Percentiles rank a stretch among this genome's conserved stretches.
Evolutionary conservation across 2,797 vertebrate species (phyloP).

Genomic region (Betta splendens): DNA sequence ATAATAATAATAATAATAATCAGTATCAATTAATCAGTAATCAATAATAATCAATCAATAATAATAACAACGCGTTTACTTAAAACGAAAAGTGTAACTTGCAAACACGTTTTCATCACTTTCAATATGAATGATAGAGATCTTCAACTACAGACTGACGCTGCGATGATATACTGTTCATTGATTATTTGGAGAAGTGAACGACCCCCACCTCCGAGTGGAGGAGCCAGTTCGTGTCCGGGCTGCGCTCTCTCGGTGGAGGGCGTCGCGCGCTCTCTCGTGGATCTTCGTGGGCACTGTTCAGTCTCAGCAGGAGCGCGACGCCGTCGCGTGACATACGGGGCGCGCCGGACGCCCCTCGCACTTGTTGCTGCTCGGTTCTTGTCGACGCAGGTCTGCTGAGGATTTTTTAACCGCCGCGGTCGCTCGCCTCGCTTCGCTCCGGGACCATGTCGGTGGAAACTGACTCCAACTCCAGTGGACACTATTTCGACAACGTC

Average conservation of each 20-base stretch:
- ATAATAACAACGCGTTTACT: too few species aligned
- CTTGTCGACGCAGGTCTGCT: neutral
- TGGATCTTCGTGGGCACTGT: slow-evolving; percentile 41
- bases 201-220: neutral
- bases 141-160: too few species aligned
- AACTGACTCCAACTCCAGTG: slow-evolving; percentile 64
- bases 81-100: too few species aligned
- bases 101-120: too few species aligned
- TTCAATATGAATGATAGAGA: too few species aligned
- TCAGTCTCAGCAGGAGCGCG: slow-evolving; percentile 3
- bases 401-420: slow-evolving; percentile 44
- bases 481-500: slow-evolving; percentile 56
- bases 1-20: too few species aligned
- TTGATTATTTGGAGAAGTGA: neutral
- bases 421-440: slow-evolving; percentile 7
- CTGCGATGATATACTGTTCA: neutral
- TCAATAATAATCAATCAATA: too few species aligned
- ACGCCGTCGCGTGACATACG: slow-evolving; percentile 20
- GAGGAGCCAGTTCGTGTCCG: slow-evolving; percentile 21
- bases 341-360: slow-evolving; percentile 31
- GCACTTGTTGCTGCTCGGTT: slow-evolving; percentile 65
- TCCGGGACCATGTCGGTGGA: slow-evolving; percentile 63
- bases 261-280: slow-evolving; percentile 59
- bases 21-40: too few species aligned
- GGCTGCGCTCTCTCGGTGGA: slow-evolving; percentile 1